A percentile compares a stretch with the other conserved stretches of the same genome.
These are phyloP conservation scores for Thalassoma bifasciatum DNA, from an alignment of 2,113 vertebrate species.

Conservation along the genomic window DNA sequence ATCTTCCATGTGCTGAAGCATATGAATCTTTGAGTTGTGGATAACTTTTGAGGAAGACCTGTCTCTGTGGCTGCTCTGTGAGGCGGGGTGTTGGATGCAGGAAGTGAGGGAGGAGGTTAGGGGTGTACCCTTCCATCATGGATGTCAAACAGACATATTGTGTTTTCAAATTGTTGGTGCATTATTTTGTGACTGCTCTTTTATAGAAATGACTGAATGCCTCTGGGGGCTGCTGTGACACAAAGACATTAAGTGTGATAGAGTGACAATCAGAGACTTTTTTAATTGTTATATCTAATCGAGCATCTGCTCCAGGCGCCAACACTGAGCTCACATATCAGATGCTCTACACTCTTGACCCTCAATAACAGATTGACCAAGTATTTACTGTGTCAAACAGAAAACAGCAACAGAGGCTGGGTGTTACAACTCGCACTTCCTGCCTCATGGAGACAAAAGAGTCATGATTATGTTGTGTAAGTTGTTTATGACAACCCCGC, in stretches of 20 bases:
- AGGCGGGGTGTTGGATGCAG: slow-evolving; percentile 60
- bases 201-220: background rate
- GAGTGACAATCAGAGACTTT: background rate
- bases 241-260: slow-evolving; percentile 4
- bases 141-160: slow-evolving; percentile 57
- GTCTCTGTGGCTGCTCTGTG: slow-evolving; percentile 21
- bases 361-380: background rate
- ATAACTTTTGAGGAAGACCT: slow-evolving; percentile 63
- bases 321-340: too few species aligned
- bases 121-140: slow-evolving; percentile 35
- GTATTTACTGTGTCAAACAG: background rate
- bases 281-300: background rate
- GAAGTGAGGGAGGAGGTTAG: slow-evolving; percentile 72
- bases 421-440: background rate
- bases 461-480: background rate
- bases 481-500: background rate
- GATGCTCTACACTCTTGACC: too few species aligned
- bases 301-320: too few species aligned
- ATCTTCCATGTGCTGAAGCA: slow-evolving; percentile 22
- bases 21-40: slow-evolving; percentile 42
- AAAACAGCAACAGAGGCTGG: background rate
- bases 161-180: slow-evolving; percentile 18
- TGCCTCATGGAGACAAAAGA: background rate
- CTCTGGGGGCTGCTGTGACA: background rate
- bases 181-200: background rate